Conservation (phyloP, 2,888 invertebrate genomes). For the Acrobasis repandana region DNA sequence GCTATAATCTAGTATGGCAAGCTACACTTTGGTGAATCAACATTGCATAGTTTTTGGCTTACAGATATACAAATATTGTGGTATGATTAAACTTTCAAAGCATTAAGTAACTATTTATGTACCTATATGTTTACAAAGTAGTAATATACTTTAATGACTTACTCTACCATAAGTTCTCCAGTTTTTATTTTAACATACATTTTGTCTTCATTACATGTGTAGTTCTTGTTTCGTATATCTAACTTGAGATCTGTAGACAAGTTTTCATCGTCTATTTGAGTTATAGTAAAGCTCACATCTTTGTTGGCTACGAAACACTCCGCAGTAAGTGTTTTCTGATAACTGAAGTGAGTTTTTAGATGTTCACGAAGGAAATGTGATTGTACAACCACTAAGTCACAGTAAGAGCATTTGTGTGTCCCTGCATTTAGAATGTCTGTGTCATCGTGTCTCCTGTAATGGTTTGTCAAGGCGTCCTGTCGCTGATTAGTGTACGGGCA, state of each 20-base stretch:
- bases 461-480: slow-evolving; percentile 88
- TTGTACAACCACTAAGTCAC: slow-evolving; percentile 91
- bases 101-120: neutral
- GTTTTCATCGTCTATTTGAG: slow-evolving; percentile 69
- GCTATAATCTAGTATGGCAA: slow-evolving; percentile 78
- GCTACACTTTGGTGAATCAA: slow-evolving; percentile 77
- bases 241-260: slow-evolving; percentile 66
- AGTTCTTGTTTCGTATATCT: slow-evolving; percentile 52
- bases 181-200: slow-evolving; percentile 71
- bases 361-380: slow-evolving; percentile 90
- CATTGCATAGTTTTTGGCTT: slow-evolving; percentile 54
- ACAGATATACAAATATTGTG: slow-evolving; percentile 34
- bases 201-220: slow-evolving; percentile 59
- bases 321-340: slow-evolving; percentile 78
- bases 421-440: slow-evolving; percentile 83
- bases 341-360: slow-evolving; percentile 88
- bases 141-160: slow-evolving; percentile 31
- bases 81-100: slow-evolving; percentile 25
- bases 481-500: slow-evolving; percentile 92
- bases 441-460: slow-evolving; percentile 87
- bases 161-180: slow-evolving; percentile 64
- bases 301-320: slow-evolving; percentile 85
- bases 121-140: slow-evolving; percentile 8
- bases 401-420: slow-evolving; percentile 89
- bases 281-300: slow-evolving; percentile 81